These are phyloP conservation scores for Acanthosepion esculentum DNA, from an alignment of 2,888 invertebrate species.

Conservation along the genomic window DNA sequence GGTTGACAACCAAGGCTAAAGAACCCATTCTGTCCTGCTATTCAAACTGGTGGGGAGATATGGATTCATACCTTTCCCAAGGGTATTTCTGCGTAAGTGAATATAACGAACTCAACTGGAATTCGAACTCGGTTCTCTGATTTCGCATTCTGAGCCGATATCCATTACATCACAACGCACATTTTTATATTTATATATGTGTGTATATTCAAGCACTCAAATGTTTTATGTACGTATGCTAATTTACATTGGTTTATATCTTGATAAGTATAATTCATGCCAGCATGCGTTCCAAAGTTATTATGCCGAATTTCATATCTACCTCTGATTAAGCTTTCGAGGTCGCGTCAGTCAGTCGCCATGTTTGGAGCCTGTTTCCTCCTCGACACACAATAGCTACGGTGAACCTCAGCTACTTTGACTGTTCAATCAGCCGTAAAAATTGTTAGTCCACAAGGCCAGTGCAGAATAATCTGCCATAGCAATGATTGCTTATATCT, in stretches of 20 bases:
- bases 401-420: background rate
- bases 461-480: background rate
- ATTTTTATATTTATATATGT: background rate
- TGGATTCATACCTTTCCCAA: too few relatives aligned
- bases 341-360: background rate
- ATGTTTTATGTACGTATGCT: background rate
- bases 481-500: background rate
- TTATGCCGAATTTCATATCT: background rate
- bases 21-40: too few relatives aligned
- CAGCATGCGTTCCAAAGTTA: background rate
- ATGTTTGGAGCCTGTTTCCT: background rate
- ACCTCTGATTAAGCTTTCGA: background rate
- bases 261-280: slow-evolving; percentile 2
- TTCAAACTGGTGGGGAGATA: too few relatives aligned
- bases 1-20: too few relatives aligned
- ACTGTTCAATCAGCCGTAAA: background rate
- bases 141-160: too few relatives aligned
- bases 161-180: too few relatives aligned
- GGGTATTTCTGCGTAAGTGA: too few relatives aligned
- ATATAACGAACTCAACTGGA: too few relatives aligned
- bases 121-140: too few relatives aligned
- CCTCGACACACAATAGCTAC: background rate
- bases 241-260: background rate
- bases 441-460: slow-evolving; percentile 7
- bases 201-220: background rate